Conservation (phyloP, 1,140 invertebrate genomes). For the Macrostomum lignano region DNA sequence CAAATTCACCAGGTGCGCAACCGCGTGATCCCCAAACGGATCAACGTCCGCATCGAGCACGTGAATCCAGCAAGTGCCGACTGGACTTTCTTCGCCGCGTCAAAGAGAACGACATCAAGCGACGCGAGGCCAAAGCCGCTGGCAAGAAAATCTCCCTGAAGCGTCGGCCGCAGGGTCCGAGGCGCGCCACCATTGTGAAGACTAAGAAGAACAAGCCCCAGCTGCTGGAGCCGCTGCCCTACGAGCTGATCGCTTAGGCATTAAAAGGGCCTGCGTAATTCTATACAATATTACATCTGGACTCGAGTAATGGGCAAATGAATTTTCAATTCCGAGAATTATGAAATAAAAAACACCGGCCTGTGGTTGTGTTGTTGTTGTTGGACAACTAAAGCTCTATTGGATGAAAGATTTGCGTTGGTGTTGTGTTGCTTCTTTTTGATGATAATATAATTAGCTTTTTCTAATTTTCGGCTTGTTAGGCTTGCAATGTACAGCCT, state of each 20-base stretch:
- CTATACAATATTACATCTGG: too few relatives aligned
- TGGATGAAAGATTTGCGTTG: too few relatives aligned
- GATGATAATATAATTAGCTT: too few relatives aligned
- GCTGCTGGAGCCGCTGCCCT: conserved; percentile 61
- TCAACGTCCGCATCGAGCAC: conserved; percentile 88
- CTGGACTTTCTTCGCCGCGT: conserved; percentile 74
- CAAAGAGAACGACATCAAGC: conserved; percentile 32
- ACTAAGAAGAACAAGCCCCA: conserved; percentile 46
- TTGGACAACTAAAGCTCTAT: too few relatives aligned
- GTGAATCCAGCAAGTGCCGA: conserved; percentile 83
- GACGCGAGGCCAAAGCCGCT: conserved; percentile 43
- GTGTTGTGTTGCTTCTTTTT: too few relatives aligned
- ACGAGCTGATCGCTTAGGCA: conserved; percentile 92
- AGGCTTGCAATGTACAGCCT: too few relatives aligned
- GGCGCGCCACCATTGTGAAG: conserved; percentile 52
- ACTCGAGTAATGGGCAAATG: too few relatives aligned
- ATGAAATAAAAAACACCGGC: too few relatives aligned
- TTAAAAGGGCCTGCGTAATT: too few relatives aligned
- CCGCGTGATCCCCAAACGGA: conserved; percentile 61
- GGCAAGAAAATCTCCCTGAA: conserved; percentile 11
- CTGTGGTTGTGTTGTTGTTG: too few relatives aligned
- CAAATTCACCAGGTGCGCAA: conserved; percentile 22
- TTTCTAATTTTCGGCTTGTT: too few relatives aligned
- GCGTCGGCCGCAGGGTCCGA: conserved; percentile 42
- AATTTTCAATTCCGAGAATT: too few relatives aligned